Evolutionary conservation across 1,140 invertebrate genomes (phyloP), one percentile per base, ranked within the genome.

Genomic region (Papilio aristodemus): DNA sequence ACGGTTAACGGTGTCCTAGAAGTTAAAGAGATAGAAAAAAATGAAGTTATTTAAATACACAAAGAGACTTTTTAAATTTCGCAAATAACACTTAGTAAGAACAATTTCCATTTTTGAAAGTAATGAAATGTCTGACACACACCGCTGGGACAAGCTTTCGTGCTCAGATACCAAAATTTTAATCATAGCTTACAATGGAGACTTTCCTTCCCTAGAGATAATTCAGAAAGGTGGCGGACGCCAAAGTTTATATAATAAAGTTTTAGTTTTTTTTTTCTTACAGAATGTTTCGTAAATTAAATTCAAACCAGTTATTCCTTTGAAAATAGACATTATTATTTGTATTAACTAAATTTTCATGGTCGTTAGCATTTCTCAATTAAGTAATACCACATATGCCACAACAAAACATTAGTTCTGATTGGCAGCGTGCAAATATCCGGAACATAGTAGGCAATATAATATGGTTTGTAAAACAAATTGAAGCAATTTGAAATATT

Each of bases 151-250:
- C 46, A 71, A 60, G 50, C 43, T 17, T 46, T 41, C 68, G 71
- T 43, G 68, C 73, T 59, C 59, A 67, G 67, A 64, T 72, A 54
- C 54, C 69, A 74, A 77, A 75, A 77, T 75, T 79, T 79, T 77
- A 79, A 80, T 80, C 73, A 76, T 57, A 68, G 59, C 60, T 58
- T 58, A 75, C 71, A 76, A 79, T 72, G 68, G 69, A 37, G 39
- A n/a, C n/a, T 50, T 19, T 46, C 54, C 46, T 68, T 62, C 43
- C 46, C 38, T 39, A 63, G 32, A 67, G 67, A 67, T 63, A 70
- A 54, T 70, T 54, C 46, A 54, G 22, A 17, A 54, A 54, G 46
- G 46, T 54, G 46, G 46, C 46, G 19, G 9, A 17, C 14, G 38
- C 14, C 46, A 54, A 54, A 54, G 17, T 54, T 54, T 54, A 22